These are phyloP conservation scores for Volucella zonaria DNA, from an alignment of 2,888 invertebrate species.

Conservation along the genomic window DNA sequence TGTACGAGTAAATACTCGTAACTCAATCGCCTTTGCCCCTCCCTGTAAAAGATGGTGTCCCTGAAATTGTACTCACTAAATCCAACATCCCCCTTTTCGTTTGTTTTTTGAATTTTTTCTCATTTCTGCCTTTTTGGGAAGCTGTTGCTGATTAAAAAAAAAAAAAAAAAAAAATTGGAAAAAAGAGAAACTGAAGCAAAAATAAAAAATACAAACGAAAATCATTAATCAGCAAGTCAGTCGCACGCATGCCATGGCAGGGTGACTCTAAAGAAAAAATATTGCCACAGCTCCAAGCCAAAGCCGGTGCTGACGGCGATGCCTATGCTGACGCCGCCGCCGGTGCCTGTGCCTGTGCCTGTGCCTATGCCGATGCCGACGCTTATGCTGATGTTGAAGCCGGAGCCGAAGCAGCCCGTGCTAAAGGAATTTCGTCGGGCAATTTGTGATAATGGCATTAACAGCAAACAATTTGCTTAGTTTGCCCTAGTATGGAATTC, in stretches of 20 bases:
- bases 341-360: too few species aligned
- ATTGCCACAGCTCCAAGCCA: conserved; percentile 2
- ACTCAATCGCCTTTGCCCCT: too few species aligned
- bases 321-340: too few species aligned
- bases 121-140: not conserved
- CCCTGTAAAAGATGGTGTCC: too few species aligned
- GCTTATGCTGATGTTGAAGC: too few species aligned
- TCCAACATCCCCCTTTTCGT: too few species aligned
- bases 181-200: conserved; percentile 4
- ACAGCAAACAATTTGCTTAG: conserved; percentile 60
- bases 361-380: too few species aligned
- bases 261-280: conserved; percentile 44
- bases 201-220: conserved; percentile 8
- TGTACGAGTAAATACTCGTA: too few species aligned
- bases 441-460: conserved; percentile 69
- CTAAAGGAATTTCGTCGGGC: conserved; percentile 44
- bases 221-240: conserved; percentile 60
- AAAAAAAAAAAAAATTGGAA: conserved; percentile 22
- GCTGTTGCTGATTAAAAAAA: conserved; percentile 26
- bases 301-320: too few species aligned
- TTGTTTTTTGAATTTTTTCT: too few species aligned
- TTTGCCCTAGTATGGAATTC: conserved; percentile 12
- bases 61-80: too few species aligned
- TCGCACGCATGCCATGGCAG: conserved; percentile 46
- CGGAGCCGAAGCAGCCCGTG: conserved; percentile 6